These are phyloP conservation scores for Hydrophis major DNA, from an alignment of 2,797 vertebrate species.

Conservation along the genomic window DNA sequence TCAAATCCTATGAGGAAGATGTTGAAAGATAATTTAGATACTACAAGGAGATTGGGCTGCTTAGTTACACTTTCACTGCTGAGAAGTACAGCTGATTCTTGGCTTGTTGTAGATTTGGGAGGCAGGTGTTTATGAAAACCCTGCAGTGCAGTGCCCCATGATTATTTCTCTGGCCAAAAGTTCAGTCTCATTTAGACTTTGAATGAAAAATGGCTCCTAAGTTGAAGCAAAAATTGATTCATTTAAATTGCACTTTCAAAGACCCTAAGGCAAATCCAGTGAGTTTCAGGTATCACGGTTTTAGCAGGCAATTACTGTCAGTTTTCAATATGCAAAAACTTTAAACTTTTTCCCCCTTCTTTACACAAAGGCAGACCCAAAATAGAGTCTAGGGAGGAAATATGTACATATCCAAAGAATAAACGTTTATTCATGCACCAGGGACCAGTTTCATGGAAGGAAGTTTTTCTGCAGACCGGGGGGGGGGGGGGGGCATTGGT, in stretches of 20 bases:
- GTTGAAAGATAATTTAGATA: not conserved
- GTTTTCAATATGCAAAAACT: not conserved
- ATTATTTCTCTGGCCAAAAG: not conserved
- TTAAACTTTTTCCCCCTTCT: not conserved
- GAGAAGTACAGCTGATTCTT: not conserved
- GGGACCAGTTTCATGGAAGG: no score
- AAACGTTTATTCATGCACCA: no score
- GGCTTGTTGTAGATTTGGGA: not conserved
- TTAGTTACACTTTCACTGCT: not conserved
- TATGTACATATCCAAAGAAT: not conserved
- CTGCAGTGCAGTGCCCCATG: not conserved
- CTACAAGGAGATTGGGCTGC: not conserved
- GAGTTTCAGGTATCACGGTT: not conserved
- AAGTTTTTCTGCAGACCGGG: no score
- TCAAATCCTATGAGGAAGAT: not conserved
- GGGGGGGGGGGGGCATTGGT: no score
- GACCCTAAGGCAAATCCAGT: not conserved
- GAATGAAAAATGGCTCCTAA: not conserved
- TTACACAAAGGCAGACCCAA: not conserved
- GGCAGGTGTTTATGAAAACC: not conserved
- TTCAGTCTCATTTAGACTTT: not conserved
- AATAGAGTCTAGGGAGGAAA: not conserved
- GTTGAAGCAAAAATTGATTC: not conserved
- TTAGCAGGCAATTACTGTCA: not conserved
- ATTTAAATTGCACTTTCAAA: not conserved